Percentiles rank a stretch among this genome's conserved stretches.
Evolutionary conservation across 2,797 vertebrate species (phyloP).

Genomic region (Lophotriccus pileatus): DNA sequence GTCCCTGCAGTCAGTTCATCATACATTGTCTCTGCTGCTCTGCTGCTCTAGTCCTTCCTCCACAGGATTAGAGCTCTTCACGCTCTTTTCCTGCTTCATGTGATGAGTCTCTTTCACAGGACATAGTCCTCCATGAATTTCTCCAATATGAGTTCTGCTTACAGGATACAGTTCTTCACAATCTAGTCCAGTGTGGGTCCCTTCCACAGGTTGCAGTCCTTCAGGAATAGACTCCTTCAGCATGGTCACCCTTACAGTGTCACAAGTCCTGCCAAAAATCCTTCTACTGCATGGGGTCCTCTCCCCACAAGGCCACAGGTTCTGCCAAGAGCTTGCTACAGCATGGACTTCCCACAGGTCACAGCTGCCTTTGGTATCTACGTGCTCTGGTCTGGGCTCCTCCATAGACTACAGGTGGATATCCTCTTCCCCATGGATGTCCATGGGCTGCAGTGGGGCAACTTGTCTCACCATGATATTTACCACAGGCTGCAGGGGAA

Average conservation of each 20-base stretch:
- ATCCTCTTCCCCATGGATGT: not conserved
- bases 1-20: too few species aligned
- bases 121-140: not conserved
- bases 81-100: not conserved
- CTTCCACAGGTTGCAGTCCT: not conserved
- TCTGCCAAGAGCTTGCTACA: not conserved
- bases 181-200: not conserved
- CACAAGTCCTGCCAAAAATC: not conserved
- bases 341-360: not conserved
- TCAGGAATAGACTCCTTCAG: not conserved
- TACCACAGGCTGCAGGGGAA: accelerated
- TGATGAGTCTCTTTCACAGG: accelerated
- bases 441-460: not conserved
- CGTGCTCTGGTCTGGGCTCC: not conserved
- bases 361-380: not conserved
- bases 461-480: not conserved
- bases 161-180: not conserved
- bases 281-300: not conserved
- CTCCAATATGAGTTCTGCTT: not conserved
- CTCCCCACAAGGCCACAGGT: not conserved
- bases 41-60: not conserved
- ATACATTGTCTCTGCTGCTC: not conserved
- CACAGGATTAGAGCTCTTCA: not conserved
- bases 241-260: not conserved
- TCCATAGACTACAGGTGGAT: not conserved